Evolutionary conservation across 1,140 invertebrate genomes (phyloP).

Genomic region (Diorhabda elongata): DNA sequence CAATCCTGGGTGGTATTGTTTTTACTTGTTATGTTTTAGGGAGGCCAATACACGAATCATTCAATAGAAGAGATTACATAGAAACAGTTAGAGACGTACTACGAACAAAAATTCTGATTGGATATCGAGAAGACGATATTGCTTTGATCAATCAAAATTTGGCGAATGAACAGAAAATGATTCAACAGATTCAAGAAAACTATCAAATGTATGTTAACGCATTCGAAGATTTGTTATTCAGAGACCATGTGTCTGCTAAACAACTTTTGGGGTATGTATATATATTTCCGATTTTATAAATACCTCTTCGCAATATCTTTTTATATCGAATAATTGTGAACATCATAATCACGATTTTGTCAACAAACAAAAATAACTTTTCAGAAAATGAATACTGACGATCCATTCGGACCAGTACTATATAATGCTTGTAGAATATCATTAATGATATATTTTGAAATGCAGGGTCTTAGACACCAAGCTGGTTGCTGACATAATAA

Average conservation of each 20-base stretch:
- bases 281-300: neutral
- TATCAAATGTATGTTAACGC: constrained; percentile 54
- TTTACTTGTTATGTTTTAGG: constrained; percentile 36
- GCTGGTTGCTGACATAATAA: no score
- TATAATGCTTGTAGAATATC: no score
- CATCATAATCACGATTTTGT: no score
- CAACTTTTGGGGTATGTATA: constrained; percentile 43
- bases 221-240: constrained; percentile 60
- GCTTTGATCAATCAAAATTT: constrained; percentile 58
- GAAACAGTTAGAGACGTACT: constrained; percentile 54
- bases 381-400: no score
- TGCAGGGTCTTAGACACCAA: no score
- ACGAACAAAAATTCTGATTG: constrained; percentile 53
- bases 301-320: no score
- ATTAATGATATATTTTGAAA: no score
- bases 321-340: no score
- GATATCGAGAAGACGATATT: constrained; percentile 57
- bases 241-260: constrained; percentile 60
- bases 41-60: constrained; percentile 47
- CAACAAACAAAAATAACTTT: no score
- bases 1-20: no score
- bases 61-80: constrained; percentile 53
- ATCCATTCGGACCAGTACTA: no score
- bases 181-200: constrained; percentile 53
- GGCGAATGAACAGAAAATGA: constrained; percentile 53